Base-by-base conservation (phyloP, 2,888 invertebrate genomes). In the Lasius fuliginosus region DNA sequence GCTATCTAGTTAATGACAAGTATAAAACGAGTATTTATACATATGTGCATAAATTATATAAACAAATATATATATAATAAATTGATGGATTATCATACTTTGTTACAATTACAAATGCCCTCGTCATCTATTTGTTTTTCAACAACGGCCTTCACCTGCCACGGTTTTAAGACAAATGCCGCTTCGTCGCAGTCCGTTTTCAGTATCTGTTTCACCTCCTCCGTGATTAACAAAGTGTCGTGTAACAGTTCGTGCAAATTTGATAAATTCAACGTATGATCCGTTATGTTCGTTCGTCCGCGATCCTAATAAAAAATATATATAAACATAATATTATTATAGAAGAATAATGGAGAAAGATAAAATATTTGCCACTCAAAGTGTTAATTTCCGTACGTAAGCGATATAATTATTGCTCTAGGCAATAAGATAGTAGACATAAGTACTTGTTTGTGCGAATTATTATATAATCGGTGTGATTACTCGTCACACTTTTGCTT, bases 101-200 rank as follows among this genome's bases (percentile, higher is more conserved):
- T 90, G 15, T 87, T 77, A 76, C 94, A 94, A 82, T 85, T 93
- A 82, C 94, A 94, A 71, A 75, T 84, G 79, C 86, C 88, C 74
- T 88, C 87, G 67, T 91, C n/a, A 53, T 53, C 87, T n/a, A 91
- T 62, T 82, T 91, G 86, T 71, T 87, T 91, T n/a, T 88, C 84
- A 12, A 89, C 68, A 3, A 88, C 53, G 9, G 87, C 90, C 88
- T 93, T 92, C 30, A 91, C 85, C 11, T 87, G 84, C 94, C 94
- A 94, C 11, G 94, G 93, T 69, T 92, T 91, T 40, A 95, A 86
- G 75, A 90, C 92, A 79, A 92, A 93, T 82, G 84, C 90, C 1
- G 94, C 94, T 84, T 94, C 93, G 12, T 93, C 92, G 71, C 94
- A 94, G 81, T 94, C 91, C 12, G 33, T 85, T 83, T 91, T 89